A percentile compares a stretch with the other conserved stretches of the same genome.
These are phyloP conservation scores for Penelope pileata DNA, from an alignment of 2,113 vertebrate genomes.

Conservation along the genomic window DNA sequence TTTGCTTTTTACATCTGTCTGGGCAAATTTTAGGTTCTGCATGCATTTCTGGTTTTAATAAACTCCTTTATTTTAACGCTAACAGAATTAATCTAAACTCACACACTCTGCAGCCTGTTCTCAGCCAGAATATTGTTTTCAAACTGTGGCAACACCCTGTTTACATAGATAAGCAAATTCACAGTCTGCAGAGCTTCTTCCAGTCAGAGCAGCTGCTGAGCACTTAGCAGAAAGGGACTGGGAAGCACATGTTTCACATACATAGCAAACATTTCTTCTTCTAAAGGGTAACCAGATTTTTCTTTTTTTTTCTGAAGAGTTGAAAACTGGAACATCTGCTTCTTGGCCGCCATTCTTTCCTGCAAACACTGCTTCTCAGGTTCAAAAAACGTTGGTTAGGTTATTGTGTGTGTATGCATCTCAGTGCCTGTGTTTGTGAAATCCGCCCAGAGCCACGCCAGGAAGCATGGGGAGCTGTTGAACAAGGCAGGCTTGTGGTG, in stretches of 20 bases:
- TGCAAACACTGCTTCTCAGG: not conserved
- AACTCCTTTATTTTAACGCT: not conserved
- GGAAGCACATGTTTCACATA: conserved; percentile 15
- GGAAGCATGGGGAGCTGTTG: not conserved
- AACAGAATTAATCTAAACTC: not conserved
- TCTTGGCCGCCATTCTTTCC: conserved; percentile 27
- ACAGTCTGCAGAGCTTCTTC: conserved; percentile 18
- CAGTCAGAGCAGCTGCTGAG: not conserved
- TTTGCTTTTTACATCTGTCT: not conserved
- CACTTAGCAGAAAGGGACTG: not conserved
- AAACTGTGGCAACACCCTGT: conserved; percentile 42
- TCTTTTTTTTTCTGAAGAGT: not conserved
- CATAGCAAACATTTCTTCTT: conserved; percentile 23
- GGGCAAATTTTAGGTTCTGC: not conserved
- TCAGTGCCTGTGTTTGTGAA: not conserved
- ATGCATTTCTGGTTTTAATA: not conserved
- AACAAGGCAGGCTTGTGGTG: accelerated
- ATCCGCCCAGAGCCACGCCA: not conserved
- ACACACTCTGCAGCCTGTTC: not conserved
- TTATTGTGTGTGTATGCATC: not conserved
- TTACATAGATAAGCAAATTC: conserved; percentile 64
- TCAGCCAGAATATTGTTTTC: conserved; percentile 55
- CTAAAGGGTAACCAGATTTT: not conserved
- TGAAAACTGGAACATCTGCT: conserved; percentile 50
- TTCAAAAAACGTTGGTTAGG: not conserved